Conservation (phyloP, 2,888 invertebrate genomes). For the Opisthograptis luteolata region DNA sequence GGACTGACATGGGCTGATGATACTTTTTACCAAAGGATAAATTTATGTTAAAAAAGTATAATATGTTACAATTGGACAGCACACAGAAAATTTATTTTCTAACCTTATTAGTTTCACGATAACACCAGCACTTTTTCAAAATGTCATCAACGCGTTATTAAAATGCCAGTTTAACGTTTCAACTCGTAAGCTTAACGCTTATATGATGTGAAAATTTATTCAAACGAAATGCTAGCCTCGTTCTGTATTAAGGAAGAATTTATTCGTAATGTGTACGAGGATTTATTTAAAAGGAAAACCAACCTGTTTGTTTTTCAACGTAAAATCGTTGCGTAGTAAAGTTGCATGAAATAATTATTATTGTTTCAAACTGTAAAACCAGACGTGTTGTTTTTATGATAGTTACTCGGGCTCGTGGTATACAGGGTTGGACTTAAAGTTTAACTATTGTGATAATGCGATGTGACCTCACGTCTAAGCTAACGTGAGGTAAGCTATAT, state of each 20-base stretch:
- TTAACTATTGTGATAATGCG: conserved; percentile 3
- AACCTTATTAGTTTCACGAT: no score
- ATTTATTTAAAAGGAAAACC: conserved; percentile 17
- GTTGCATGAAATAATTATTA: background rate
- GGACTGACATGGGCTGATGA: no score
- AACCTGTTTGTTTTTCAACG: conserved; percentile 4
- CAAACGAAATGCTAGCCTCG: conserved; percentile 24
- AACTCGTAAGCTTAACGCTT: conserved; percentile 33
- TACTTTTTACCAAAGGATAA: no score
- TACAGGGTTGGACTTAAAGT: no score
- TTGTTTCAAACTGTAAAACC: background rate
- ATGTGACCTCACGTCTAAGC: conserved; percentile 14
- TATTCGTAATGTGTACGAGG: conserved; percentile 13
- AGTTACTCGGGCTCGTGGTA: no score
- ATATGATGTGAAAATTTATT: conserved; percentile 45
- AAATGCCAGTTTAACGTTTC: conserved; percentile 32
- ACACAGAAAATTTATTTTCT: no score
- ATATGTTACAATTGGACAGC: no score
- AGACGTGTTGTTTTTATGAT: no score
- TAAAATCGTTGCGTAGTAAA: conserved; percentile 4
- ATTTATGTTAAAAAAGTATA: no score
- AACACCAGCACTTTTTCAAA: background rate
- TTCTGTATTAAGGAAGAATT: conserved; percentile 19
- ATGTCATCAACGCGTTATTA: conserved; percentile 40
- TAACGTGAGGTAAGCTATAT: conserved; percentile 1